These are phyloP conservation scores for Etheostoma spectabile DNA, from an alignment of 2,113 vertebrate genomes.

Conservation along the genomic window DNA sequence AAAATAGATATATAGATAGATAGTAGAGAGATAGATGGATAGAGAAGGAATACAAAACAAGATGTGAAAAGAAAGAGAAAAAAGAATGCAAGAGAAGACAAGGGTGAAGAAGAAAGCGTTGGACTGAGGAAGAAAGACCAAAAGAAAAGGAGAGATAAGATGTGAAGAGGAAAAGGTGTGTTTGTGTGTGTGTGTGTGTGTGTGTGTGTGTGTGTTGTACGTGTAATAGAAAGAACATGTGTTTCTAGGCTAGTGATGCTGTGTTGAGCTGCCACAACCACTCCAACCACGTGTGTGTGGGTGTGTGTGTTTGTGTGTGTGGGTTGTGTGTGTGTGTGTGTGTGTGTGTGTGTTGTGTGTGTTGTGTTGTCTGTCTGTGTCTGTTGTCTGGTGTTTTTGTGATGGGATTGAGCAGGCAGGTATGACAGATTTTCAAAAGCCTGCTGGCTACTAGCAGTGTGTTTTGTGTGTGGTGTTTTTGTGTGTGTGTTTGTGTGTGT, in stretches of 20 bases:
- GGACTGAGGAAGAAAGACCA: too few relatives aligned
- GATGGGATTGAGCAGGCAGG: constrained; percentile 71
- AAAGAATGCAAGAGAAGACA: neutral
- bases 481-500: too few relatives aligned
- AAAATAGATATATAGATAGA: too few relatives aligned
- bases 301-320: too few relatives aligned
- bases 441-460: constrained; percentile 60
- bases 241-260: constrained; percentile 59
- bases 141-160: neutral
- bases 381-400: too few relatives aligned
- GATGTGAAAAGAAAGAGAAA: neutral
- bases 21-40: neutral
- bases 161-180: neutral
- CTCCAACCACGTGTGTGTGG: too few relatives aligned
- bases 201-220: constrained; percentile 27
- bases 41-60: neutral
- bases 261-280: constrained; percentile 59
- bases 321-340: constrained; percentile 30
- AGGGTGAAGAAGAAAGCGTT: neutral
- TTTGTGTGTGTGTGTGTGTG: constrained; percentile 24
- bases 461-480: too few relatives aligned
- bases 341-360: constrained; percentile 13
- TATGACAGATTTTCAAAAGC: constrained; percentile 72
- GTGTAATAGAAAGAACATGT: constrained; percentile 56
- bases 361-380: constrained; percentile 37